Percentiles rank a stretch among this genome's conserved stretches.
These are phyloP conservation scores for Cottus gobio DNA, from an alignment of 2,113 vertebrate genomes.

Conservation along the genomic window DNA sequence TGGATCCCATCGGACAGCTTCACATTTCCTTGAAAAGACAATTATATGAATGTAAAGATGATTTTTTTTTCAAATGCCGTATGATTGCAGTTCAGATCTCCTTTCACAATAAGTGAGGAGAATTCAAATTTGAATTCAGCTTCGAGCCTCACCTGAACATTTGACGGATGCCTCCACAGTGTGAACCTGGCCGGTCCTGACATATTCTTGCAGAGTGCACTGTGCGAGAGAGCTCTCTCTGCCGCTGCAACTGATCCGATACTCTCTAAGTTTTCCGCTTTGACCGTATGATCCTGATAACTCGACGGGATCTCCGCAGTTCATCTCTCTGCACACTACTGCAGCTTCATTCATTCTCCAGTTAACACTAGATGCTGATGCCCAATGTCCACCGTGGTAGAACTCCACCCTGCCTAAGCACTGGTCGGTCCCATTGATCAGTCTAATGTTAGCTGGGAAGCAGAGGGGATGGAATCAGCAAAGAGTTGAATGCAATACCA, in stretches of 20 bases:
- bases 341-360: slow-evolving; percentile 68
- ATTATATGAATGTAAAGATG: background rate
- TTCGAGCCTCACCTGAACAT: slow-evolving; percentile 68
- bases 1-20: slow-evolving; percentile 52
- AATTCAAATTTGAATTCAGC: background rate
- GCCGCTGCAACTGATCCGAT: slow-evolving; percentile 46
- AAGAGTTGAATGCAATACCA: background rate
- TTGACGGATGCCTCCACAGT: slow-evolving; percentile 48
- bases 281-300: slow-evolving; percentile 23
- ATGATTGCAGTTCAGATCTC: background rate
- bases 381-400: slow-evolving; percentile 42
- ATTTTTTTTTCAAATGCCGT: background rate
- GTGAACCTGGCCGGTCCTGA: background rate
- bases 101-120: background rate
- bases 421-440: slow-evolving; percentile 49
- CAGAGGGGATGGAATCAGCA: background rate
- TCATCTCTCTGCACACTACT: slow-evolving; percentile 74
- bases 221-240: slow-evolving; percentile 57
- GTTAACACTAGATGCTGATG: slow-evolving; percentile 20
- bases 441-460: slow-evolving; percentile 53
- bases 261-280: background rate
- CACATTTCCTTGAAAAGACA: slow-evolving; percentile 63
- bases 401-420: slow-evolving; percentile 75
- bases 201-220: slow-evolving; percentile 49
- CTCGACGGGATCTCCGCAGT: slow-evolving; percentile 67